Conservation (phyloP, 2,888 invertebrate genomes). For the Drosophila testacea region DNA sequence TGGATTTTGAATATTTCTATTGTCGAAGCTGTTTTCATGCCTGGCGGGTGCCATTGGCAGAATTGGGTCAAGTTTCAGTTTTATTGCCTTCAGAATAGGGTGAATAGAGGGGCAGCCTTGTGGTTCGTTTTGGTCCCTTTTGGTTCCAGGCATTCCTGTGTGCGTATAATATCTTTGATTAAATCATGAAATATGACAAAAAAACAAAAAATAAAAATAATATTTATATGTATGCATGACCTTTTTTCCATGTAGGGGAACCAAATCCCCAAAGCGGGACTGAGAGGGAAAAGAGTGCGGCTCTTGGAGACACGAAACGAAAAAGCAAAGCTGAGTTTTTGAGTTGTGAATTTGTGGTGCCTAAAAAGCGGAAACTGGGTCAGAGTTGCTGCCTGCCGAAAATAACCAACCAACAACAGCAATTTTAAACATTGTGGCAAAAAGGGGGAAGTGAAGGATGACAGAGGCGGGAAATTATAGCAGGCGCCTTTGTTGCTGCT, state of each 20-base stretch:
- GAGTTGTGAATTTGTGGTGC: constrained; percentile 54
- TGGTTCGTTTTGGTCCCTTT: constrained; percentile 30
- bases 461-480: constrained; percentile 14
- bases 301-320: constrained; percentile 44
- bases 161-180: constrained; percentile 76
- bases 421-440: not conserved
- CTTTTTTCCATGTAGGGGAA: constrained; percentile 30
- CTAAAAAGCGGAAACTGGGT: constrained; percentile 79
- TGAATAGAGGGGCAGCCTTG: constrained; percentile 11
- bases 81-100: constrained; percentile 59
- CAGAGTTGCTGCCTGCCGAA: constrained; percentile 61
- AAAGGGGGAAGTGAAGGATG: not conserved
- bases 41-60: constrained; percentile 54
- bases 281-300: not conserved
- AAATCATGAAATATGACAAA: constrained; percentile 78
- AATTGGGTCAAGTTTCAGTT: constrained; percentile 79
- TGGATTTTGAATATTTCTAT: constrained; percentile 52
- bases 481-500: constrained; percentile 8
- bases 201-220: constrained; percentile 8
- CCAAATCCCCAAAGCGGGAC: not conserved
- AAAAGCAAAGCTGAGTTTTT: constrained; percentile 46
- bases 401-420: constrained; percentile 23
- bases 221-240: constrained; percentile 10
- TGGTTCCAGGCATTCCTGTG: constrained; percentile 55
- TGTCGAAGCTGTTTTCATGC: constrained; percentile 56